These are phyloP conservation scores for Atethmia centrago DNA, from an alignment of 2,888 invertebrate species.

Conservation along the genomic window DNA sequence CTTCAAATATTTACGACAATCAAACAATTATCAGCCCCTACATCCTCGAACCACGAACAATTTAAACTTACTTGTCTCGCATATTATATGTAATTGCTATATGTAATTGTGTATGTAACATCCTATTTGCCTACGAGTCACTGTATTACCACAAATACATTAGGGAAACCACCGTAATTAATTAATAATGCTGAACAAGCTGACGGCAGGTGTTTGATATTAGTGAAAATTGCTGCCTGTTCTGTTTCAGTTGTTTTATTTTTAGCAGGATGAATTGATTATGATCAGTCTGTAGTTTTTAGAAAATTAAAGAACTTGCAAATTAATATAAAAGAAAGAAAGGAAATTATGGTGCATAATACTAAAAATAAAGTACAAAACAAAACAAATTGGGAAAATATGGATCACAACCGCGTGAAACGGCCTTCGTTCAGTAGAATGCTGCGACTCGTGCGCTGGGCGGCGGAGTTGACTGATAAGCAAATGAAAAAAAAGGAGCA, in stretches of 20 bases:
- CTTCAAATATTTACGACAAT: too few species aligned
- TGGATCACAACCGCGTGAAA: too few species aligned
- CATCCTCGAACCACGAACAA: background rate
- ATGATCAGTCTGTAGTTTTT: background rate
- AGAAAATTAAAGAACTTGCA: too few species aligned
- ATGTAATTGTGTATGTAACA: conserved; percentile 12
- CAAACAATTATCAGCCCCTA: background rate
- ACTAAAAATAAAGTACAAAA: too few species aligned
- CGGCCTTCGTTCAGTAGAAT: too few species aligned
- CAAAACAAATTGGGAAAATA: too few species aligned
- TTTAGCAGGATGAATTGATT: background rate
- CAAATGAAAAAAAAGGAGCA: too few species aligned
- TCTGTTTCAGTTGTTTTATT: conserved; percentile 13
- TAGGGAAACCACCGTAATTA: conserved; percentile 47
- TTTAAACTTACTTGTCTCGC: background rate
- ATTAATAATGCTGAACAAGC: conserved; percentile 56
- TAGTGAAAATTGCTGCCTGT: conserved; percentile 45
- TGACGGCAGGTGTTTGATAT: conserved; percentile 44
- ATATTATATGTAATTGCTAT: conserved; percentile 17
- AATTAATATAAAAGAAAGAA: too few species aligned
- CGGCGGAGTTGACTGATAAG: too few species aligned
- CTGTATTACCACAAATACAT: conserved; percentile 55
- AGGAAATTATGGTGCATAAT: too few species aligned
- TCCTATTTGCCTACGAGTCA: conserved; percentile 40
- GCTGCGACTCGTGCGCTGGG: too few species aligned